These are phyloP conservation scores for Hippocampus mohnikei DNA, from an alignment of 2,113 vertebrate genomes.

Conservation along the genomic window DNA sequence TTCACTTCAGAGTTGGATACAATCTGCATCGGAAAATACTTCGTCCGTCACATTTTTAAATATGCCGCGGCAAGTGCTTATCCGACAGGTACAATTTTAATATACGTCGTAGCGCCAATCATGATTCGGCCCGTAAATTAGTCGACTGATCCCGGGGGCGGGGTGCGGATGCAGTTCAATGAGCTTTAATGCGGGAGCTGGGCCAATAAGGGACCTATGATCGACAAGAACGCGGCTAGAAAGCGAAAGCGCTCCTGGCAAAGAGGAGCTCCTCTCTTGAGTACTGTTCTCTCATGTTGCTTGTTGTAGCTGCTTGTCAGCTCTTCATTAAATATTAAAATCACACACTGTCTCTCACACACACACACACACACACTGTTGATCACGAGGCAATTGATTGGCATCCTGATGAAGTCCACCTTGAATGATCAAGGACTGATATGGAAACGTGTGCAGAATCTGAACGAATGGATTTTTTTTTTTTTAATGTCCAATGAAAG, in stretches of 20 bases:
- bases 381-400: background rate
- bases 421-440: background rate
- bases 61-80: background rate
- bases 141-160: background rate
- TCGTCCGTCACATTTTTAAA: background rate
- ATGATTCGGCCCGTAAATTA: background rate
- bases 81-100: background rate
- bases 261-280: background rate
- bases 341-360: background rate
- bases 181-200: too few relatives aligned
- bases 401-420: background rate
- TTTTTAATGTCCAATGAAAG: constrained; percentile 11
- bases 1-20: background rate
- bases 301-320: background rate
- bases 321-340: constrained; percentile 1
- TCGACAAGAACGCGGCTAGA: background rate
- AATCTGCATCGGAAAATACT: background rate
- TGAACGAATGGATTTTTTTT: background rate
- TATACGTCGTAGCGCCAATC: background rate
- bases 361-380: background rate
- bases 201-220: background rate
- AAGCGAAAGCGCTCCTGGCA: background rate
- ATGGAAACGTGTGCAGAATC: background rate
- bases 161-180: too few relatives aligned
- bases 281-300: background rate